A percentile compares a stretch with the other conserved stretches of the same genome.
Evolutionary conservation across 1,140 invertebrate genomes (phyloP).

Genomic region (Dreissena rostriformis): DNA sequence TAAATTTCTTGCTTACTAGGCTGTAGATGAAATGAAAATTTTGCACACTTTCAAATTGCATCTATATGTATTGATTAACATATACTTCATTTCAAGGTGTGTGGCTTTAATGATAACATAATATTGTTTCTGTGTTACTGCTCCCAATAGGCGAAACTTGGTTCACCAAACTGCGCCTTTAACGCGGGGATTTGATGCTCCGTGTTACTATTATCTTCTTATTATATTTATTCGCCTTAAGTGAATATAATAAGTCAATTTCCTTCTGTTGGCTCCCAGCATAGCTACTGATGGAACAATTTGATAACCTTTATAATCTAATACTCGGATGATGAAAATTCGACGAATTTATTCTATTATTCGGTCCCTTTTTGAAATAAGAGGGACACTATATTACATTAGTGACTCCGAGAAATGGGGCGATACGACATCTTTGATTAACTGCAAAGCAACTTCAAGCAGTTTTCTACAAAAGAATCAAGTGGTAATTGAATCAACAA

Average conservation of each 20-base stretch:
- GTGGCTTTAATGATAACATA: too few species aligned
- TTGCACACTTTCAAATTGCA: too few species aligned
- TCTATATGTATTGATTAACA: too few species aligned
- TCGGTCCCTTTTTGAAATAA: constrained; percentile 10
- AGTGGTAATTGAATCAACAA: constrained; percentile 39
- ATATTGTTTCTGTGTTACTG: too few species aligned
- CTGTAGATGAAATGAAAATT: too few species aligned
- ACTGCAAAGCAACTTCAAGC: constrained; percentile 7
- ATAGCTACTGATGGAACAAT: constrained; percentile 20
- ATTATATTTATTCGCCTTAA: not conserved
- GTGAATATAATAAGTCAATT: constrained; percentile 43
- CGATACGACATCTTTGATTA: constrained; percentile 25
- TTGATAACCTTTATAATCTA: constrained; percentile 51
- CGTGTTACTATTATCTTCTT: too few species aligned
- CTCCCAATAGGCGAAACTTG: too few species aligned
- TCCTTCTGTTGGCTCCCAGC: not conserved
- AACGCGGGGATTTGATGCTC: too few species aligned
- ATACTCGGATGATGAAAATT: constrained; percentile 56
- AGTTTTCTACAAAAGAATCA: constrained; percentile 44
- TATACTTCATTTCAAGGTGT: too few species aligned
- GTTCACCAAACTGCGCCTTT: too few species aligned
- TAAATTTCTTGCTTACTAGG: too few species aligned
- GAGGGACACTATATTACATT: constrained; percentile 40
- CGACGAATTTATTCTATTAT: constrained; percentile 59
- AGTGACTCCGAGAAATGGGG: constrained; percentile 23